A percentile compares a stretch with the other conserved stretches of the same genome.
Evolutionary conservation across 2,113 vertebrate genomes (phyloP).

Genomic region (Dicentrarchus labrax): DNA sequence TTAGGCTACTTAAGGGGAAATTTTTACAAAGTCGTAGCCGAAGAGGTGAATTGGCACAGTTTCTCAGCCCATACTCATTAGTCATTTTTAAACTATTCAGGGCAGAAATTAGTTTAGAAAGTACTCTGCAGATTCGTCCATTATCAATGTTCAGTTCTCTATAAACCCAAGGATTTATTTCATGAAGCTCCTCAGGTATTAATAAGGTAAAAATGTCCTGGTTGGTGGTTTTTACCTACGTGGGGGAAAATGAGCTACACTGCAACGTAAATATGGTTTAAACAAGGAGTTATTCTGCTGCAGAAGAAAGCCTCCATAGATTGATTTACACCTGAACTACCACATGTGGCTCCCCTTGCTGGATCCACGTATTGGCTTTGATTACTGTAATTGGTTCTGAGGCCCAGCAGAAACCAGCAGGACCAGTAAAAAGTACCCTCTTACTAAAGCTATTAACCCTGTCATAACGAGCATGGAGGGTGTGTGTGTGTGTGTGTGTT

Average conservation of each 20-base stretch:
- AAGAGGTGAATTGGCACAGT: no score
- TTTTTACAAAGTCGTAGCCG: no score
- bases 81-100: no score
- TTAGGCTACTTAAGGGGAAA: no score
- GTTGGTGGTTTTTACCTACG: slow-evolving; percentile 6
- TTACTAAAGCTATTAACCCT: slow-evolving; percentile 72
- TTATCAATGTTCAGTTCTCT: no score
- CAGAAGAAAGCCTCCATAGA: slow-evolving; percentile 45
- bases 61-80: no score
- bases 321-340: slow-evolving; percentile 58
- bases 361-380: slow-evolving; percentile 60
- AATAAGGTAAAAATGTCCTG: background rate
- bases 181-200: slow-evolving; percentile 10
- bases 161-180: background rate
- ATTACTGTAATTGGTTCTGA: slow-evolving; percentile 77
- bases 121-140: no score
- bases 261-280: slow-evolving; percentile 27
- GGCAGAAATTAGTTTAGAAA: no score
- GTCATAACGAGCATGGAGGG: slow-evolving; percentile 52
- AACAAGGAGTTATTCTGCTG: slow-evolving; percentile 67
- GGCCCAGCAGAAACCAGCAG: slow-evolving; percentile 66
- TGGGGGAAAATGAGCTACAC: slow-evolving; percentile 10
- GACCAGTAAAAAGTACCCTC: slow-evolving; percentile 52
- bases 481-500: background rate
- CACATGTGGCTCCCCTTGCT: slow-evolving; percentile 58